Evolutionary conservation across 1,140 invertebrate species (phyloP).

Genomic region (Anastrepha ludens): DNA sequence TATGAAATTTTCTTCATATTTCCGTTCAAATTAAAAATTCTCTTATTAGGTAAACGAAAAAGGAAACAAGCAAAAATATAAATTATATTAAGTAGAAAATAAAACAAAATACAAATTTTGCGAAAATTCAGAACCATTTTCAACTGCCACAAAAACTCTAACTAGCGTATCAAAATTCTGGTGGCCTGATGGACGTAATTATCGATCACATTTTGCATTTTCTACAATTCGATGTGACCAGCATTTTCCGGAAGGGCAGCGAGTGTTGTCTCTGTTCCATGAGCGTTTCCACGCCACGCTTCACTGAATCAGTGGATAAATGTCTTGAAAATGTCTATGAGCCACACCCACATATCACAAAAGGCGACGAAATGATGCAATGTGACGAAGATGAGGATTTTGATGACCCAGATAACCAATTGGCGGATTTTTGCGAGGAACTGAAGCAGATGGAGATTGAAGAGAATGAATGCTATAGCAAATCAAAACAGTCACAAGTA

Average conservation of each 20-base stretch:
- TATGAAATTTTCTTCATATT: background rate
- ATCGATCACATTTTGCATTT: slow-evolving; percentile 37
- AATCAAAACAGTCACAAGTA: background rate
- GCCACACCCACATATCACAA: slow-evolving; percentile 24
- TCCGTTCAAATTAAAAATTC: background rate
- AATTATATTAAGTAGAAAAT: slow-evolving; percentile 10
- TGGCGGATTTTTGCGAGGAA: background rate
- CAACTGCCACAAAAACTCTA: background rate
- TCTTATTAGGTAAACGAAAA: background rate
- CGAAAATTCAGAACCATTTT: background rate
- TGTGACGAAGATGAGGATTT: background rate
- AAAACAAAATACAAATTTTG: background rate
- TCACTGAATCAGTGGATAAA: background rate
- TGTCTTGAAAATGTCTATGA: slow-evolving; percentile 30
- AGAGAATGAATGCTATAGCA: background rate
- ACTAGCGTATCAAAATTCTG: background rate
- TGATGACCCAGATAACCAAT: background rate
- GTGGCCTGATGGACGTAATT: background rate
- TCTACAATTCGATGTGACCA: slow-evolving; percentile 27
- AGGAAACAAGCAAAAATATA: slow-evolving; percentile 12
- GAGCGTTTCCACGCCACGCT: background rate
- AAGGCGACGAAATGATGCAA: slow-evolving; percentile 28
- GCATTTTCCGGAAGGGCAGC: slow-evolving; percentile 16
- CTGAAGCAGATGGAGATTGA: background rate
- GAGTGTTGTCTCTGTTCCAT: slow-evolving; percentile 24